These are phyloP conservation scores for Brachymystax lenok DNA, from an alignment of 2,797 vertebrate species.

Conservation along the genomic window DNA sequence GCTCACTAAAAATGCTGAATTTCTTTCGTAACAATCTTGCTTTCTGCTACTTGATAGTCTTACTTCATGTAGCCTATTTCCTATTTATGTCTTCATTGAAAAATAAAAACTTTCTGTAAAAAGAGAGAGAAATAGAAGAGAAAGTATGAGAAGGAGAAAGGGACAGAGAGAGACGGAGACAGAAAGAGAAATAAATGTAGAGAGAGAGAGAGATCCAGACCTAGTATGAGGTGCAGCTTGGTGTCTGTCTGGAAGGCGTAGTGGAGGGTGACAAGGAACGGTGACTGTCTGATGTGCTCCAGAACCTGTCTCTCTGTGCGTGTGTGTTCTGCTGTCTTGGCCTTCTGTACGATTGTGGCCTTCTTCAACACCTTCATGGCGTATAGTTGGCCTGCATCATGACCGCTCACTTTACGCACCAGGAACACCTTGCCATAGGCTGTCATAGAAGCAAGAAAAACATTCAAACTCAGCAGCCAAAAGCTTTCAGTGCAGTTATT, in stretches of 20 bases:
- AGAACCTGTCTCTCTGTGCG: conserved; percentile 93
- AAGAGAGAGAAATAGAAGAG: neutral
- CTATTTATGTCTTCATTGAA: neutral
- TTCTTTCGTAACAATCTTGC: neutral
- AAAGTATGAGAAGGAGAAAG: neutral
- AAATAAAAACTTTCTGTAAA: neutral
- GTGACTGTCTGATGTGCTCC: conserved; percentile 95
- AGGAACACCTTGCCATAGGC: conserved; percentile 98
- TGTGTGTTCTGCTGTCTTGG: conserved; percentile 96
- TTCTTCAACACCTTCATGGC: conserved; percentile 99
- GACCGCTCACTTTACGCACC: conserved; percentile 94
- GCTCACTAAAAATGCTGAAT: neutral
- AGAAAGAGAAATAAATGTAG: neutral
- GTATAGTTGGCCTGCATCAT: conserved; percentile 91
- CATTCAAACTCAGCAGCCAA: no score
- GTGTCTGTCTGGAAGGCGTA: conserved; percentile 99
- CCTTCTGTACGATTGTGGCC: conserved; percentile 96
- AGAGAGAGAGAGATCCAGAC: conserved; percentile 66
- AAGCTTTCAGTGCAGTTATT: no score
- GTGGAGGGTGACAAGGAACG: conserved; percentile 94
- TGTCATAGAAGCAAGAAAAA: conserved; percentile 50
- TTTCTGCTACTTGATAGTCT: neutral
- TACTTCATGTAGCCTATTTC: neutral
- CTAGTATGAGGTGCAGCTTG: conserved; percentile 97
- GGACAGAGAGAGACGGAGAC: neutral